phyloP scores from a whole-genome alignment of 2,888 invertebrate species.

The Shargacucullia verbasci region DNA sequence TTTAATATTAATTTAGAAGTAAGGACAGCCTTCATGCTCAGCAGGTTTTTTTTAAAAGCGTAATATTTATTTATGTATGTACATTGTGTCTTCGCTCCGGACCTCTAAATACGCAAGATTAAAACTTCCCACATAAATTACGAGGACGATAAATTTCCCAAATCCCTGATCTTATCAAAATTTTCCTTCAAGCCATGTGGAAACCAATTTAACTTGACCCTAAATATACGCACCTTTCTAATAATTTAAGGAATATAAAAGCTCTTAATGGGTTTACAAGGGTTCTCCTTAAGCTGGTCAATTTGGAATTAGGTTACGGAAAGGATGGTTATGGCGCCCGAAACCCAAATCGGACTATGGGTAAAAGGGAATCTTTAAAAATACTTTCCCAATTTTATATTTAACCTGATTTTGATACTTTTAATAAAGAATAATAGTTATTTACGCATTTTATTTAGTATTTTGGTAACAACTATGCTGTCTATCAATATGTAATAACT shows the following conservation, averaged over 20 bases:
- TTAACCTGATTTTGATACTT: background rate
- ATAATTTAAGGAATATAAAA: slow-evolving; percentile 42
- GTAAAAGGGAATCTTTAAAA: slow-evolving; percentile 30
- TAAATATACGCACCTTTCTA: slow-evolving; percentile 25
- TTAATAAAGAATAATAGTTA: no score
- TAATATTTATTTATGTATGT: no score
- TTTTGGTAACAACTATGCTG: no score
- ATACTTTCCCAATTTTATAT: slow-evolving; percentile 19
- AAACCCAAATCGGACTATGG: slow-evolving; percentile 17
- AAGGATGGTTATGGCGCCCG: slow-evolving; percentile 31
- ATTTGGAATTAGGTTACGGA: slow-evolving; percentile 34
- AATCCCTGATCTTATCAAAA: slow-evolving; percentile 65
- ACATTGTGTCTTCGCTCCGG: background rate
- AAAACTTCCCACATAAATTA: slow-evolving; percentile 62
- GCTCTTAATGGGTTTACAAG: slow-evolving; percentile 36
- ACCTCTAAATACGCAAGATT: slow-evolving; percentile 51
- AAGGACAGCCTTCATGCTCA: no score
- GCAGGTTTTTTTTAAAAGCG: no score
- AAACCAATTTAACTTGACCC: slow-evolving; percentile 43
- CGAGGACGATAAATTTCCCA: slow-evolving; percentile 61
- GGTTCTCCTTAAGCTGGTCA: slow-evolving; percentile 41
- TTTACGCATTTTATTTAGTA: no score
- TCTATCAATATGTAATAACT: no score
- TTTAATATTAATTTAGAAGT: no score
- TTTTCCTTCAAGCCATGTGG: slow-evolving; percentile 52